These are phyloP conservation scores for Eurosta solidaginis DNA, from an alignment of 1,140 invertebrate species.

Conservation along the genomic window DNA sequence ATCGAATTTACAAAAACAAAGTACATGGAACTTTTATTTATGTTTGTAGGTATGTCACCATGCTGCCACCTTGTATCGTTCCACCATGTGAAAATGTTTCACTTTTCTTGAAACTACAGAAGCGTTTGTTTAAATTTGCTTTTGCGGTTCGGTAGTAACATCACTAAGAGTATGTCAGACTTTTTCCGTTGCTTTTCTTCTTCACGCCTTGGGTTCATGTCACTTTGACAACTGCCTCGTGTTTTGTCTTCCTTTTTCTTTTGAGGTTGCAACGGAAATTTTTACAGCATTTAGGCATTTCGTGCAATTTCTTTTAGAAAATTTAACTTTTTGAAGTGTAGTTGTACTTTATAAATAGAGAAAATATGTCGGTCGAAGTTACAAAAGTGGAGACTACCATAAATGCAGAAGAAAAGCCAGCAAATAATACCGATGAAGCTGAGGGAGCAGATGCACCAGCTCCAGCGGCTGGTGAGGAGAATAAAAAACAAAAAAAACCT, in stretches of 20 bases:
- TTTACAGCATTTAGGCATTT: slow-evolving; percentile 1
- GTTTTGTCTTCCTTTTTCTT: slow-evolving; percentile 19
- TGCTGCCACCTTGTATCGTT: too few species aligned
- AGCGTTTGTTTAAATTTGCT: neutral
- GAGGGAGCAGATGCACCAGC: neutral
- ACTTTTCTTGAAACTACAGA: too few species aligned
- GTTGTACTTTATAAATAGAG: too few species aligned
- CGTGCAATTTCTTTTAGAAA: neutral
- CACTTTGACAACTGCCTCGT: slow-evolving; percentile 29
- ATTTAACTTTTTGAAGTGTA: neutral
- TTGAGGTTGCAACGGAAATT: neutral
- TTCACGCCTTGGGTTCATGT: neutral
- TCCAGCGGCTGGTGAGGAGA: slow-evolving; percentile 39
- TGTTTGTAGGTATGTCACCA: too few species aligned
- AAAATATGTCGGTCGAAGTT: slow-evolving; percentile 9
- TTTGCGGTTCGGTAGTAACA: neutral
- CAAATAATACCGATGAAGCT: neutral
- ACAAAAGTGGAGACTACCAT: neutral
- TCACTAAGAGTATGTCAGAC: neutral
- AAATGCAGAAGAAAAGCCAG: neutral
- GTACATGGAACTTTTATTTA: too few species aligned
- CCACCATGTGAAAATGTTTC: too few species aligned
- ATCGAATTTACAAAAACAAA: too few species aligned
- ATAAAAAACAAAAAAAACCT: slow-evolving; percentile 57
- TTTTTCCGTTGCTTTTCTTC: neutral